Percentiles rank a stretch among this genome's conserved stretches.
Conservation (phyloP, 2,113 vertebrate species). For the Ophiodon elongatus region DNA sequence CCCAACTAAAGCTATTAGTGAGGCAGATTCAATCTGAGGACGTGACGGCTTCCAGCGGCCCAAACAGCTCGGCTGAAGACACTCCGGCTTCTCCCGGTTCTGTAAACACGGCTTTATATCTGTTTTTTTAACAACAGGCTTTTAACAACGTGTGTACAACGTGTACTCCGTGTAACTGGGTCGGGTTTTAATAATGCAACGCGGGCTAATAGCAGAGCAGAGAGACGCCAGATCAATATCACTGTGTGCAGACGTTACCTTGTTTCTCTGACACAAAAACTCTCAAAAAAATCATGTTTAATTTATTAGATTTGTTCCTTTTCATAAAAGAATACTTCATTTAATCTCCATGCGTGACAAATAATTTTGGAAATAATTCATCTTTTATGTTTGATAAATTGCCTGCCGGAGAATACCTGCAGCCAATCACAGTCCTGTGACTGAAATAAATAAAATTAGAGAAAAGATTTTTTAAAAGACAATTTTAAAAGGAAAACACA, state of each 20-base stretch:
- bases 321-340: neutral
- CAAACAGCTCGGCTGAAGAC: slow-evolving; percentile 17
- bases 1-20: slow-evolving; percentile 68
- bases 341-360: neutral
- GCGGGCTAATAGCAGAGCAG: neutral
- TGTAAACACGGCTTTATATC: slow-evolving; percentile 40
- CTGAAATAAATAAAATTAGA: no score
- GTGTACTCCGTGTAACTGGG: neutral
- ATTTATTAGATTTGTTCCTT: neutral
- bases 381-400: neutral
- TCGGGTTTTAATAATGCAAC: slow-evolving; percentile 3
- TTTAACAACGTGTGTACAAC: neutral
- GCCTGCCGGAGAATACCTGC: no score
- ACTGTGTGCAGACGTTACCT: neutral
- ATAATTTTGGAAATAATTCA: neutral
- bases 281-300: neutral
- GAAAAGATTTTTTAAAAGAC: no score
- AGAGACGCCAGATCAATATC: neutral
- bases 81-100: neutral
- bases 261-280: neutral
- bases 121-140: no score
- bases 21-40: slow-evolving; percentile 64
- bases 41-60: slow-evolving; percentile 41
- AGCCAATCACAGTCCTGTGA: no score
- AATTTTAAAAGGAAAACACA: no score